Percentiles rank a stretch among this genome's conserved stretches.
These are phyloP conservation scores for Venusia cambrica DNA, from an alignment of 2,888 invertebrate genomes.

Conservation along the genomic window DNA sequence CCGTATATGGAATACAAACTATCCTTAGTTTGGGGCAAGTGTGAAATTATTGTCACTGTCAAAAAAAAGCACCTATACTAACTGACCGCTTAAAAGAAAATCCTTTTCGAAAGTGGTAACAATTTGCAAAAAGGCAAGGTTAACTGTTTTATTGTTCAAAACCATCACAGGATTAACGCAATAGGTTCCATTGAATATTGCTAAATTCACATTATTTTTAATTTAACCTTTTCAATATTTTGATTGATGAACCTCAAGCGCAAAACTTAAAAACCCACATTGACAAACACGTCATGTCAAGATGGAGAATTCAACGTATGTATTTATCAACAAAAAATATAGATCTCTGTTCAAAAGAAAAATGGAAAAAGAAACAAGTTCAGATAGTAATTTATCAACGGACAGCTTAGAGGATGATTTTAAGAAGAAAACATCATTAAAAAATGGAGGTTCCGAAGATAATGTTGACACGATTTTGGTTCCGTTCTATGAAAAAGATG, in stretches of 20 bases:
- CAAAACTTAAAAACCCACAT: constrained; percentile 1
- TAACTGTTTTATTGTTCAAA: too few species aligned
- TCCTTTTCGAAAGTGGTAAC: too few species aligned
- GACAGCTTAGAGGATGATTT: constrained; percentile 63
- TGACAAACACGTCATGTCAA: constrained; percentile 42
- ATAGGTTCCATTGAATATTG: too few species aligned
- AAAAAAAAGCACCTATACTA: too few species aligned
- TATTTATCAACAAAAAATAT: constrained; percentile 53
- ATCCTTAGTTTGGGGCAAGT: too few species aligned
- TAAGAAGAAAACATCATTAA: constrained; percentile 39
- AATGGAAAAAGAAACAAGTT: constrained; percentile 56
- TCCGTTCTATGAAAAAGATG: constrained; percentile 73
- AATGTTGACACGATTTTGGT: constrained; percentile 69
- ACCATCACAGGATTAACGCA: too few species aligned
- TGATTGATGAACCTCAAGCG: background rate
- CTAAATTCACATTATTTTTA: too few species aligned
- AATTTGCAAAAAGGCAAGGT: too few species aligned
- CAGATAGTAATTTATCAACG: constrained; percentile 56
- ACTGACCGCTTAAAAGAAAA: too few species aligned
- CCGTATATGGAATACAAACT: too few species aligned
- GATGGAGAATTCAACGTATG: constrained; percentile 51
- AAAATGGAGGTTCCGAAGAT: constrained; percentile 39
- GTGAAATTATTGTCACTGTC: too few species aligned
- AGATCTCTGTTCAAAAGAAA: constrained; percentile 38
- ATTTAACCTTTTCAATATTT: background rate